Conservation (phyloP, 2,113 vertebrate species). For the Delphinapterus leucas region DNA sequence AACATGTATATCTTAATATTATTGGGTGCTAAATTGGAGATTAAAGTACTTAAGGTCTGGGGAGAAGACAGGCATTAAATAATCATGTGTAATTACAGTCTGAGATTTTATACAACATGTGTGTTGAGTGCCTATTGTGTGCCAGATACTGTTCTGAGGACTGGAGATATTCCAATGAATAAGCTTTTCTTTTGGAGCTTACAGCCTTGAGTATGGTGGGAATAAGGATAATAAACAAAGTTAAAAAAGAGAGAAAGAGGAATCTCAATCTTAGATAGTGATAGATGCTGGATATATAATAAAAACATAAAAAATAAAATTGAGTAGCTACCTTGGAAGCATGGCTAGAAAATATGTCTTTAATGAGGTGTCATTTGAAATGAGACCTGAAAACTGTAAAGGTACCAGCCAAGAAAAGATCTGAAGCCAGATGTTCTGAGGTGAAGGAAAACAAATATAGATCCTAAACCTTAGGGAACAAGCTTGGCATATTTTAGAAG, state of each 20-base stretch:
- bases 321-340: background rate
- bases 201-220: background rate
- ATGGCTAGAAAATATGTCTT: background rate
- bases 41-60: background rate
- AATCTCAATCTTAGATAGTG: background rate
- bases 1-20: background rate
- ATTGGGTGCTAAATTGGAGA: background rate
- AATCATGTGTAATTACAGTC: background rate
- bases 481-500: background rate
- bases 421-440: background rate
- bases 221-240: background rate
- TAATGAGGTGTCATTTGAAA: background rate
- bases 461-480: background rate
- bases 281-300: background rate
- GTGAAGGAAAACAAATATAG: background rate
- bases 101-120: background rate
- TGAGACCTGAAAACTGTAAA: conserved; percentile 4
- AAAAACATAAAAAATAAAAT: background rate
- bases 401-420: background rate
- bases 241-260: background rate
- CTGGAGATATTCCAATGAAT: background rate
- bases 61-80: background rate
- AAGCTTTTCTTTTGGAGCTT: background rate
- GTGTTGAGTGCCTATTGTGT: background rate
- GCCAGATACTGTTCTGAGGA: background rate